These are phyloP conservation scores for Mugil cephalus DNA, from an alignment of 2,113 vertebrate species.

Conservation along the genomic window DNA sequence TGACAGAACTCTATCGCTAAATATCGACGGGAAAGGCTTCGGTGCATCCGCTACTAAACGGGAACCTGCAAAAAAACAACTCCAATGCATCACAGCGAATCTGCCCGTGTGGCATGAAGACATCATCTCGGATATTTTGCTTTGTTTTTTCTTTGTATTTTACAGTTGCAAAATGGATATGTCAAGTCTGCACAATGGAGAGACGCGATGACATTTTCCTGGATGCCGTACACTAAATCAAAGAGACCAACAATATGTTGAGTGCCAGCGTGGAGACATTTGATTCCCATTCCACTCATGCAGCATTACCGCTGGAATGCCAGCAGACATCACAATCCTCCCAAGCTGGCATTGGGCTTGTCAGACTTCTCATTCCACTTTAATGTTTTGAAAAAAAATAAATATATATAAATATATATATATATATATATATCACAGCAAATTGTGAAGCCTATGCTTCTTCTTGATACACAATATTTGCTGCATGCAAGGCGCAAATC, in stretches of 20 bases:
- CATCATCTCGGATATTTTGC: constrained; percentile 65
- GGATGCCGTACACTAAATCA: constrained; percentile 78
- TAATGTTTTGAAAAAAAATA: constrained; percentile 61
- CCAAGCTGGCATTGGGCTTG: constrained; percentile 65
- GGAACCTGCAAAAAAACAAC: constrained; percentile 37
- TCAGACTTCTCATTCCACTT: constrained; percentile 73
- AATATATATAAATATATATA: no score
- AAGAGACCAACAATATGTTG: constrained; percentile 79
- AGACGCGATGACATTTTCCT: constrained; percentile 78
- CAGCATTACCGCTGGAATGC: constrained; percentile 75
- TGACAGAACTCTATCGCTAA: constrained; percentile 1
- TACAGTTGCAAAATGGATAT: constrained; percentile 76
- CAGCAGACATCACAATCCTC: constrained; percentile 75
- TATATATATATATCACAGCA: constrained; percentile 37
- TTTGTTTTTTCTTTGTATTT: constrained; percentile 71
- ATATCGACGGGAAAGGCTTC: constrained; percentile 35
- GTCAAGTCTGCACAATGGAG: constrained; percentile 73
- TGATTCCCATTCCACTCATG: constrained; percentile 76
- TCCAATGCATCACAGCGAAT: constrained; percentile 41
- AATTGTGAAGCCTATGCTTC: constrained; percentile 49
- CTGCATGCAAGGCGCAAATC: constrained; percentile 63
- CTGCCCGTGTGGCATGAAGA: constrained; percentile 62
- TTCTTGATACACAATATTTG: constrained; percentile 61
- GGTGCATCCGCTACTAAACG: constrained; percentile 8
- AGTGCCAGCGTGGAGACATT: constrained; percentile 78